Evolutionary conservation across 1,140 invertebrate genomes (phyloP).

Genomic region (Pachyrhynchus sulphureomaculatus): DNA sequence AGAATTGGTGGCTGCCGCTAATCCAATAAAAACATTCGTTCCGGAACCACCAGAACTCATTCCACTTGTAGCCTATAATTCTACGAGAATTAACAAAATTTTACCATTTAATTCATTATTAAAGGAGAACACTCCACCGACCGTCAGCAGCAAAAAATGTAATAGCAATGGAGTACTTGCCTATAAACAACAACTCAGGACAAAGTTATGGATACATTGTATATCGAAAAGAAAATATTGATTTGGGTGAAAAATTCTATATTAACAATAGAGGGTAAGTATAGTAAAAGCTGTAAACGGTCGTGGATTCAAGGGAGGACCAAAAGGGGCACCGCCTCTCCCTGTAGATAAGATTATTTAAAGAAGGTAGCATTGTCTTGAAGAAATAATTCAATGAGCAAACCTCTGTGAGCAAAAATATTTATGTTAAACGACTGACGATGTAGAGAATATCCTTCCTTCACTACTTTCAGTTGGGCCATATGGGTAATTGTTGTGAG

Average conservation of each 20-base stretch:
- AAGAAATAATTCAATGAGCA: too few relatives aligned
- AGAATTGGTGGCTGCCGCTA: slow-evolving; percentile 47
- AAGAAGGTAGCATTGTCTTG: too few relatives aligned
- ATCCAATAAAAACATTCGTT: slow-evolving; percentile 49
- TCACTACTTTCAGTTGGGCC: too few relatives aligned
- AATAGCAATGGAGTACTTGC: slow-evolving; percentile 58
- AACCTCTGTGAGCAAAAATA: too few relatives aligned
- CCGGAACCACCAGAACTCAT: slow-evolving; percentile 46
- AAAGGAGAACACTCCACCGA: slow-evolving; percentile 20
- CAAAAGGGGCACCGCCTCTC: too few relatives aligned
- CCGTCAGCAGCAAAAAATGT: slow-evolving; percentile 31
- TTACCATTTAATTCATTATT: slow-evolving; percentile 46
- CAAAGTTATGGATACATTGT: slow-evolving; percentile 62
- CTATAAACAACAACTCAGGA: slow-evolving; percentile 56
- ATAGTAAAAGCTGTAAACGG: too few relatives aligned
- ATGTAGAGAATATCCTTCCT: too few relatives aligned
- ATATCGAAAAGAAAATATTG: slow-evolving; percentile 50
- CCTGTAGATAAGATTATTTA: too few relatives aligned
- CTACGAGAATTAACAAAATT: slow-evolving; percentile 36
- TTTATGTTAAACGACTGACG: too few relatives aligned
- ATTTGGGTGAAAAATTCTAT: slow-evolving; percentile 36
- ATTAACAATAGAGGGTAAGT: slow-evolving; percentile 48
- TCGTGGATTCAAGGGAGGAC: too few relatives aligned
- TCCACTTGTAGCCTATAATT: slow-evolving; percentile 43
- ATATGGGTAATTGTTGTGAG: too few relatives aligned